Conservation (phyloP, 1,140 invertebrate genomes). For the Uloborus diversus region DNA sequence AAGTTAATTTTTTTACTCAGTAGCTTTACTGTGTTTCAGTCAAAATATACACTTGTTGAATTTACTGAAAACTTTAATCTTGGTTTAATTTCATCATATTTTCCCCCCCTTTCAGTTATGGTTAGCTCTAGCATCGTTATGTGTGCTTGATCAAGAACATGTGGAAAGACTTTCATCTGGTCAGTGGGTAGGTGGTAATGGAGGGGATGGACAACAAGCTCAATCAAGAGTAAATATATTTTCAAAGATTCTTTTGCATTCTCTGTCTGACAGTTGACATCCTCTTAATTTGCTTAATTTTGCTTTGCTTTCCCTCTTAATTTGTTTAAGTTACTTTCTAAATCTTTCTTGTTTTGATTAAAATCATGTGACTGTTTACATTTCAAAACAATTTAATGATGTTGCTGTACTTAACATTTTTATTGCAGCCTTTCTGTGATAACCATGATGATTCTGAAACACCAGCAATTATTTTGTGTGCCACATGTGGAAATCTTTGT, state of each 20-base stretch:
- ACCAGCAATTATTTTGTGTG: constrained; percentile 89
- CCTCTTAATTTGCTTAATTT: neutral
- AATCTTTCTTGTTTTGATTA: too few species aligned
- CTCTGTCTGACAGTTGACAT: too few species aligned
- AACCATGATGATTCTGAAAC: constrained; percentile 98
- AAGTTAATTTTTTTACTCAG: constrained; percentile 46
- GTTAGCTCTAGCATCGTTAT: constrained; percentile 91
- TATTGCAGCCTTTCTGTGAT: constrained; percentile 79
- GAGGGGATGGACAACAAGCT: constrained; percentile 67
- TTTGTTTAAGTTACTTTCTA: constrained; percentile 32
- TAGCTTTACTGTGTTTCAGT: neutral
- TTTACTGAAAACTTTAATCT: neutral
- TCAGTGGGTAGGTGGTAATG: constrained; percentile 70
- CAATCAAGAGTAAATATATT: constrained; percentile 72
- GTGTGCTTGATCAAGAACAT: constrained; percentile 90
- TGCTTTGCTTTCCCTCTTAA: neutral
- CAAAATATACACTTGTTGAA: too few species aligned
- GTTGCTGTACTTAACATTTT: constrained; percentile 36
- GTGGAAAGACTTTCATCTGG: constrained; percentile 82
- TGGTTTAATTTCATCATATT: neutral
- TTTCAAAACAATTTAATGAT: too few species aligned
- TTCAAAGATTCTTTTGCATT: neutral
- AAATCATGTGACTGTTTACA: too few species aligned
- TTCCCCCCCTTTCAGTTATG: constrained; percentile 71
- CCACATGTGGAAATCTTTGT: constrained; percentile 90